Evolutionary conservation across 2,797 vertebrate genomes (phyloP).

Genomic region (Poeciliopsis presidionis): DNA sequence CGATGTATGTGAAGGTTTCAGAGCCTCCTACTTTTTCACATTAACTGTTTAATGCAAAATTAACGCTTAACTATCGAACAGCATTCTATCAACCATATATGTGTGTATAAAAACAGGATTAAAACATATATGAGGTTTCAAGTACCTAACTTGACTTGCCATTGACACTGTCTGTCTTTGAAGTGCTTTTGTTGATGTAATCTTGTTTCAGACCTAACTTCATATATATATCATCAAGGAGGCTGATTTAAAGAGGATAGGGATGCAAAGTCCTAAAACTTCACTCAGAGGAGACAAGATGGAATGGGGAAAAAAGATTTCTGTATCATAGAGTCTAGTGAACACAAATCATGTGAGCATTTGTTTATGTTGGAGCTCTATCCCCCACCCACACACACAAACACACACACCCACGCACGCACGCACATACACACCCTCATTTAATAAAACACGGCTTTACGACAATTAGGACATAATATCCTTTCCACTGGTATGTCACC

Average conservation of each 20-base stretch:
- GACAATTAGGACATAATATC: conserved; percentile 66
- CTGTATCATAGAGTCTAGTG: conserved; percentile 62
- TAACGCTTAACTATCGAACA: neutral
- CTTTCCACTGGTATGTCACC: conserved; percentile 52
- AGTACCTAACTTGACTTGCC: neutral
- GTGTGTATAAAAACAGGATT: neutral
- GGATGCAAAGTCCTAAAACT: conserved; percentile 53
- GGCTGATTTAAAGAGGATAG: conserved; percentile 42
- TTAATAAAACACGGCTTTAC: conserved; percentile 73
- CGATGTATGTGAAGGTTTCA: neutral
- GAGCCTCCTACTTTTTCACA: neutral
- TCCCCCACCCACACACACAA: neutral
- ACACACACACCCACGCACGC: conserved; percentile 31
- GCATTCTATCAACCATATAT: neutral
- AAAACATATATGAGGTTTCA: neutral
- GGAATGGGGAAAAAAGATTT: conserved; percentile 58
- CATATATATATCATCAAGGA: conserved; percentile 37
- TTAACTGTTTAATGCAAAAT: neutral
- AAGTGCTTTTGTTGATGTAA: conserved; percentile 28
- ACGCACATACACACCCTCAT: conserved; percentile 43
- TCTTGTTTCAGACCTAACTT: conserved; percentile 18
- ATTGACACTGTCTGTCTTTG: conserved; percentile 18
- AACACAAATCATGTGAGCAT: conserved; percentile 65
- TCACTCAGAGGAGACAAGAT: conserved; percentile 49
- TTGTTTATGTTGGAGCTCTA: conserved; percentile 75